A percentile compares a stretch with the other conserved stretches of the same genome.
Evolutionary conservation across 2,888 invertebrate species (phyloP).

Genomic region (Agonopterix alstromeriana): DNA sequence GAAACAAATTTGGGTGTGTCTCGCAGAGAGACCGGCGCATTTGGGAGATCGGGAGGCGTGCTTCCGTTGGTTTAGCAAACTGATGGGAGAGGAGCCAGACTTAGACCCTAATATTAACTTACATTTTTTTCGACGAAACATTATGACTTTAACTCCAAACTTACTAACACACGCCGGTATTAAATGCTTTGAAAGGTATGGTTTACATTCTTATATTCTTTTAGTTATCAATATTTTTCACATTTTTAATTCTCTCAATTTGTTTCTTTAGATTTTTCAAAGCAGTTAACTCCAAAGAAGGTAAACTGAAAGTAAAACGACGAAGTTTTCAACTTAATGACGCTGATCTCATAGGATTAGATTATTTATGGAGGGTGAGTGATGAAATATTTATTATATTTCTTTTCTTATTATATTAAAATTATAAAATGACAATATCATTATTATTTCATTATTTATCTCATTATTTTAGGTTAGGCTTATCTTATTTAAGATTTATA

Average conservation of each 20-base stretch:
- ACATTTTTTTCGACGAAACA: conserved; percentile 97
- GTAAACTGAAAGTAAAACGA: conserved; percentile 91
- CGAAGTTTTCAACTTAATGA: conserved; percentile 93
- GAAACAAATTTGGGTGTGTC: conserved; percentile 96
- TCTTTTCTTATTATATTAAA: no score
- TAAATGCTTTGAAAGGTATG: conserved; percentile 85
- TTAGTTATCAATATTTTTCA: background rate
- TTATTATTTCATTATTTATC: no score
- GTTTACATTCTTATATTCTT: background rate
- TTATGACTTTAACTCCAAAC: conserved; percentile 93
- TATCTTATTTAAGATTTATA: background rate
- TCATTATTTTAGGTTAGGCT: no score
- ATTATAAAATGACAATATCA: background rate
- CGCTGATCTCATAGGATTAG: conserved; percentile 95
- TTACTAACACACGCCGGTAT: conserved; percentile 96
- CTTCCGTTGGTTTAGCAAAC: conserved; percentile 98
- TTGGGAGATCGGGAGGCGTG: conserved; percentile 96
- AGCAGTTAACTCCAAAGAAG: conserved; percentile 96
- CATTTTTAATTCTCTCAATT: background rate
- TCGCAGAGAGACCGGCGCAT: conserved; percentile 96
- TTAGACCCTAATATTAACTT: conserved; percentile 96
- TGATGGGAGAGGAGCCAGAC: conserved; percentile 98
- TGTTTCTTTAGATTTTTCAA: conserved; percentile 85
- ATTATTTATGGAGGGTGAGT: conserved; percentile 95
- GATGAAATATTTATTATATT: background rate